Base-by-base conservation (phyloP, 2,797 vertebrate species). In the Scleropages formosus region DNA sequence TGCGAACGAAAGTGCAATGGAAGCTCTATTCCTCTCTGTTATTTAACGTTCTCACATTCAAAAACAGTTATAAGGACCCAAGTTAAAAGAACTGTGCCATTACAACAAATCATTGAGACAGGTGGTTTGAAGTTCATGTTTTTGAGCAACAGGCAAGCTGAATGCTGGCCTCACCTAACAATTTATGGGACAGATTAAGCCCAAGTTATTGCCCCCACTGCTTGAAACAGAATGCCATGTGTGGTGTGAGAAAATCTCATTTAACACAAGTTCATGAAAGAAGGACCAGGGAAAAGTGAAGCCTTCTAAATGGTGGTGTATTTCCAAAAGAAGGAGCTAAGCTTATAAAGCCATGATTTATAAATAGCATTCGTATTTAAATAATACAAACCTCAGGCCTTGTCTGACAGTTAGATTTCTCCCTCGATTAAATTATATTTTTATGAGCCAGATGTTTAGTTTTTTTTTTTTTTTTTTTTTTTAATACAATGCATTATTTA, bases 301-400 rank as follows among this genome's bases (percentile, higher is more conserved):
- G 51, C 70, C 68, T 80, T 78, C 77, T 78, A 78, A 77, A 80
- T 51, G 74, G 80, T 78, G 53, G 39, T 64, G 49, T 84, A 85
- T 87, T 74, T 80, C 80, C 76, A 4, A 65, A 80, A 77, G 83
- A 83, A 86, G 87, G 79, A 86, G 82, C 81, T 82, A 77, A 79
- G 82, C 81, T 83, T 80, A 72, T 89, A 89, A 91, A 90, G 84
- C 74, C 73, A 80, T 83, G 81, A 88, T 85, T 84, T 84, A 86
- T 80, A 85, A 86, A 85, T 82, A 77, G 80, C 81, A 66, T 64
- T 71, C 80, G 81, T 83, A 82, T 85, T 84, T 83, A 53, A 68
- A 87, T 87, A 85, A 82, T 77, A 84, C 77, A 75, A 72, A 86
- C 83, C 82, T 82, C 81, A 79, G 73, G 75, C 81, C 80, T 82